Evolutionary conservation across 2,113 vertebrate species (phyloP).

Genomic region (Xiphorhynchus elegans): DNA sequence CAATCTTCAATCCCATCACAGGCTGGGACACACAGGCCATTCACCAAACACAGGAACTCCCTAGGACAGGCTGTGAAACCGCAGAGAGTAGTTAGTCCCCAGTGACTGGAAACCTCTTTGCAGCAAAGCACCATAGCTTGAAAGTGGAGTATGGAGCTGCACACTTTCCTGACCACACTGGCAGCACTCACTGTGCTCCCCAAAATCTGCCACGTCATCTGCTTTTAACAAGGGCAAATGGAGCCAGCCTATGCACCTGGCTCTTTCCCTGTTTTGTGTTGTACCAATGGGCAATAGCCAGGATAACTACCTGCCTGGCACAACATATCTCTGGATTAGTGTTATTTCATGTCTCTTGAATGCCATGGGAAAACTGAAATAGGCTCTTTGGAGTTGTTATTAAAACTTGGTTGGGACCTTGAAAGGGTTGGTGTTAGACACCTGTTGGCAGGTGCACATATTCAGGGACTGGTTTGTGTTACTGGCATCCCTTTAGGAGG

Average conservation of each 20-base stretch:
- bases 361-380: not conserved
- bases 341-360: not conserved
- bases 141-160: not conserved
- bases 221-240: not conserved
- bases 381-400: not conserved
- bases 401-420: not conserved
- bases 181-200: not conserved
- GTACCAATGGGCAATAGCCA: not conserved
- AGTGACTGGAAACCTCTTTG: not conserved
- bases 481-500: not conserved
- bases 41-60: slow-evolving; percentile 86
- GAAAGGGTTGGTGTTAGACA: not conserved
- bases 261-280: not conserved
- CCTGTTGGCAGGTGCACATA: rapidly evolving
- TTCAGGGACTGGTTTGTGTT: not conserved
- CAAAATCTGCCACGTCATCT: not conserved
- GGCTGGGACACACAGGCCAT: slow-evolving; percentile 87
- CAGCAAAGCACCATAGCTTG: not conserved
- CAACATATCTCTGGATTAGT: rapidly evolving
- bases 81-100: not conserved
- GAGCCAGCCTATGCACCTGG: not conserved
- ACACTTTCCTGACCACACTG: not conserved
- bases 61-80: slow-evolving; percentile 85
- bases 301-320: not conserved
- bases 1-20: slow-evolving; percentile 94